Base-by-base conservation (phyloP, 2,888 invertebrate genomes). In the Ormyrus pomaceus region DNA sequence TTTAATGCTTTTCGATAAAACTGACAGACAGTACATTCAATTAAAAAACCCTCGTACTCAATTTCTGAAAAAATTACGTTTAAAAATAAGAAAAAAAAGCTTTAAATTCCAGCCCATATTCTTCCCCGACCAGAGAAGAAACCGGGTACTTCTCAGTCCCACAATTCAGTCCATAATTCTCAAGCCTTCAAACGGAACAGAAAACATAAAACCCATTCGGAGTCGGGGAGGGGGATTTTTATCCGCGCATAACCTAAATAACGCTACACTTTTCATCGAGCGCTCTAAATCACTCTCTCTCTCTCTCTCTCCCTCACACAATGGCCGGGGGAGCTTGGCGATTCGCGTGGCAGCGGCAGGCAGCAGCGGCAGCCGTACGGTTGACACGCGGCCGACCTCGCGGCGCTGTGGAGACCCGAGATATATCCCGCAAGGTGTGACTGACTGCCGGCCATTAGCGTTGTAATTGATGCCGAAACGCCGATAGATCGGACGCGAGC, bases 391-490 rank as follows among this genome's bases (percentile, higher is more conserved):
- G 48, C 59, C 9, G 62, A 19, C 46, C 45, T 50, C 70, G 19
- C 72, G 11, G 50, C 55, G 51, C 11, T 56, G 48, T 56, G 48
- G 11, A 64, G 11, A 64, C 48, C 45, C 78, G 78, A 72, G 61
- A 78, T 72, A 78, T 66, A 77, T 69, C 46, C 73, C 55, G 58
- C 65, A 81, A 71, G 74, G 81, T 79, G 79, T 79, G 82, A 82
- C 73, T 76, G 82, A 81, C 72, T 72, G 79, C 62, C 55, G 70
- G 59, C 82, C 79, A 82, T 82, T 79, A 79, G 77, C 75, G 68
- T 70, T 34, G 79, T 81, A 81, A 81, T 82, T 73, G 82, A 79
- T 79, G 82, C 79, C 75, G 71, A 78, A 78, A 78, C 61, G 76
- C 69, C 79, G 69, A 73, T 77, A 74, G 79, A 79, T 79, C 81